Conservation (phyloP, 37 sponge, comb jelly and placozoan genomes). For the Ianthella basta region DNA sequence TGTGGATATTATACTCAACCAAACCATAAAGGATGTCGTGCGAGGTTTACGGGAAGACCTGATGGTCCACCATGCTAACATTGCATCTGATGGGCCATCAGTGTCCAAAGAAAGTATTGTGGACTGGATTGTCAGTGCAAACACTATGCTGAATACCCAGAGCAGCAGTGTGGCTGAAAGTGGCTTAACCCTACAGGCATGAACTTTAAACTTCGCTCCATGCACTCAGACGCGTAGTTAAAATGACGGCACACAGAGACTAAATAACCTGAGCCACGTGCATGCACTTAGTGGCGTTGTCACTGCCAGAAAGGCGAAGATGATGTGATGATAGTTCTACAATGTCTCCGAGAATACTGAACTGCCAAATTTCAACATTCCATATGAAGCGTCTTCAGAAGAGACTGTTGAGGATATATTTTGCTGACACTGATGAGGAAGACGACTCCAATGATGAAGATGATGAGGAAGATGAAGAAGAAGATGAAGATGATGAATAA, state of each 20-base stretch:
- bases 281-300: too few species aligned
- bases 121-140: background rate
- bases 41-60: conserved; percentile 7
- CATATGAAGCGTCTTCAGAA: background rate
- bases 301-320: too few species aligned
- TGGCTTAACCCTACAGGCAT: too few species aligned
- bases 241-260: too few species aligned
- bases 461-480: background rate
- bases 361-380: background rate
- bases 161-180: background rate
- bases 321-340: too few species aligned
- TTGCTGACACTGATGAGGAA: background rate
- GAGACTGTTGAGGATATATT: too few species aligned
- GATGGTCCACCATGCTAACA: background rate
- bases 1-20: conserved; percentile 48
- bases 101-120: conserved; percentile 10
- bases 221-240: too few species aligned
- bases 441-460: background rate
- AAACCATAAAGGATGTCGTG: conserved; percentile 23
- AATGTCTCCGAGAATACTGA: too few species aligned
- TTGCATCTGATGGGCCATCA: background rate
- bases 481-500: background rate
- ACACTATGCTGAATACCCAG: background rate
- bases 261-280: too few species aligned
- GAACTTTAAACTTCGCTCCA: too few species aligned